These are phyloP conservation scores for Phalangium opilio DNA, from an alignment of 2,888 invertebrate species.

Conservation along the genomic window DNA sequence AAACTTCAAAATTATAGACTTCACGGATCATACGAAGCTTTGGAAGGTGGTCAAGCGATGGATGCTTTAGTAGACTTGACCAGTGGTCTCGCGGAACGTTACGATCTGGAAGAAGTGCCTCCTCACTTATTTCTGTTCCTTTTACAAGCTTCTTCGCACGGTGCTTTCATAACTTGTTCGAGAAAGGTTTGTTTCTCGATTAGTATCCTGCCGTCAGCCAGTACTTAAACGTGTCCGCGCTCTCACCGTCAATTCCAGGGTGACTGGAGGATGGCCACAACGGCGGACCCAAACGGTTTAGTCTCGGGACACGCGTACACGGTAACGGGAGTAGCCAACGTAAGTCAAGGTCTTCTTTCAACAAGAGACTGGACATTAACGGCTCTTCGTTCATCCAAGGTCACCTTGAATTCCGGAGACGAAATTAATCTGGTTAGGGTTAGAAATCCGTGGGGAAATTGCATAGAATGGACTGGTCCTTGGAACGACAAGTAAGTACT, in stretches of 20 bases:
- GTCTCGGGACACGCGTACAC: slow-evolving; percentile 37
- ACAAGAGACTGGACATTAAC: neutral
- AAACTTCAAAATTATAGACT: slow-evolving; percentile 25
- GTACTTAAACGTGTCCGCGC: no score
- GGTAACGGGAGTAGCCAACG: slow-evolving; percentile 31
- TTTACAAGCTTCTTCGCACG: slow-evolving; percentile 27
- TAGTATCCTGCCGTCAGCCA: no score
- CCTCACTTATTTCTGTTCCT: slow-evolving; percentile 29
- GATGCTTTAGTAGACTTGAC: slow-evolving; percentile 37
- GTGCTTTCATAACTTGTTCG: slow-evolving; percentile 35
- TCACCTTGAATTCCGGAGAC: slow-evolving; percentile 15
- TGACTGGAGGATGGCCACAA: slow-evolving; percentile 29
- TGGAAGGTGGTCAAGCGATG: slow-evolving; percentile 35
- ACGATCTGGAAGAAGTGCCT: slow-evolving; percentile 29
- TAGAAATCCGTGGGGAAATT: slow-evolving; percentile 36
- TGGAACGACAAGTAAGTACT: slow-evolving; percentile 33
- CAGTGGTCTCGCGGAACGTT: slow-evolving; percentile 35
- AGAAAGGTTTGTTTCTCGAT: slow-evolving; percentile 27
- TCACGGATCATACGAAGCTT: slow-evolving; percentile 35
- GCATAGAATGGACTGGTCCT: slow-evolving; percentile 36
- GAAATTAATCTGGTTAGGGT: slow-evolving; percentile 32
- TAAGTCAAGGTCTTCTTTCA: slow-evolving; percentile 12
- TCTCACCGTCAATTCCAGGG: slow-evolving; percentile 22
- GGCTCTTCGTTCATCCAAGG: slow-evolving; percentile 6
- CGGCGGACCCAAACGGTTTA: slow-evolving; percentile 32